Conservation (phyloP, 2,888 invertebrate species). For the Eueremaeus valkanovi region DNA sequence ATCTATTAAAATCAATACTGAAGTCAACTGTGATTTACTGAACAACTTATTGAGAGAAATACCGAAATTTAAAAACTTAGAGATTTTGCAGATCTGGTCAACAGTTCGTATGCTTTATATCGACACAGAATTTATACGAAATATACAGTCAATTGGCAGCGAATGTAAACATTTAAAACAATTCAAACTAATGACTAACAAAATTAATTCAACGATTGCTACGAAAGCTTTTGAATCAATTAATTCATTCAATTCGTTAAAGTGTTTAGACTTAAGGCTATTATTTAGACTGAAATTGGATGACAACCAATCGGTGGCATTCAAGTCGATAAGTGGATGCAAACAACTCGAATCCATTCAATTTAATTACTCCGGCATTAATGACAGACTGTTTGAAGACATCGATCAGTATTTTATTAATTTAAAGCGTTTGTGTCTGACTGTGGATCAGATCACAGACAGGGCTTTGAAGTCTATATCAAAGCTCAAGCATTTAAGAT, state of each 20-base stretch:
- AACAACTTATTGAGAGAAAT: not conserved
- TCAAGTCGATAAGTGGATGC: not conserved
- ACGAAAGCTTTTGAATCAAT: conserved; percentile 5
- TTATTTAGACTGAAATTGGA: not conserved
- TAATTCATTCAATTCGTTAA: not conserved
- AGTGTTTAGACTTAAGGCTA: not conserved
- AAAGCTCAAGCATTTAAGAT: not conserved
- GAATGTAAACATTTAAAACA: not conserved
- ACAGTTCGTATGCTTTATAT: not conserved
- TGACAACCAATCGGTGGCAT: not conserved
- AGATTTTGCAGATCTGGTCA: not conserved
- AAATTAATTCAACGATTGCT: conserved; percentile 1
- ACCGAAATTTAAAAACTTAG: not conserved
- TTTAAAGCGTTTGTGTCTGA: not conserved
- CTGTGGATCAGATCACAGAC: conserved; percentile 13
- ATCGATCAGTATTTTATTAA: not conserved
- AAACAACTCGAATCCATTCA: not conserved
- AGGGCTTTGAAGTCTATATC: not conserved
- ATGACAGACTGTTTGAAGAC: conserved; percentile 4
- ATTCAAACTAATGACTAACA: not conserved
- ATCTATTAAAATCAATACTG: not conserved
- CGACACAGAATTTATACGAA: not conserved
- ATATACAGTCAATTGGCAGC: not conserved
- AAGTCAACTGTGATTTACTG: not conserved
- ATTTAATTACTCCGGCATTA: not conserved